phyloP scores from a whole-genome alignment of 2,797 vertebrate genomes.

The Pterois miles region DNA sequence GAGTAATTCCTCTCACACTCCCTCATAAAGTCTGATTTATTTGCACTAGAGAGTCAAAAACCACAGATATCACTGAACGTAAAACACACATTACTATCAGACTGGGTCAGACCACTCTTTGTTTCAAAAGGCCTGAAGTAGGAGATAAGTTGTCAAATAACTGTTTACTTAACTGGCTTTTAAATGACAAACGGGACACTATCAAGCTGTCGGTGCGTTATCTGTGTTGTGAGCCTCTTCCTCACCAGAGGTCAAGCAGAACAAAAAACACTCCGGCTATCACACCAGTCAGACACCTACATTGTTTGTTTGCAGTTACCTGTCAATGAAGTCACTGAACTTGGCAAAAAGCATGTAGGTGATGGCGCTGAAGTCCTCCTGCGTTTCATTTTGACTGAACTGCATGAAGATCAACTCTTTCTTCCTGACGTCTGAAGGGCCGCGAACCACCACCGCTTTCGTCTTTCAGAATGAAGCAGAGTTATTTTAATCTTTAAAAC shows the following conservation, averaged over 20 bases:
- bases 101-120: neutral
- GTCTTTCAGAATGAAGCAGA: conserved; percentile 76
- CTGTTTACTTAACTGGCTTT: neutral
- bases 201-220: neutral
- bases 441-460: conserved; percentile 89
- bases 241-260: neutral
- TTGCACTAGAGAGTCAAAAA: conserved; percentile 73
- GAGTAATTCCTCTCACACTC: conserved; percentile 95
- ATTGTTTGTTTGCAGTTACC: conserved; percentile 75
- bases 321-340: conserved; percentile 87
- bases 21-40: conserved; percentile 91
- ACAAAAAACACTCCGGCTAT: neutral
- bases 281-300: neutral
- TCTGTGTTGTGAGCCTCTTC: neutral
- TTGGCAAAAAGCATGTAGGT: conserved; percentile 95
- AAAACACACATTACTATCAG: neutral
- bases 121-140: neutral
- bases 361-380: conserved; percentile 96
- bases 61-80: neutral
- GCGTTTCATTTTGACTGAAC: conserved; percentile 91
- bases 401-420: conserved; percentile 95
- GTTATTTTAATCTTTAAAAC: neutral
- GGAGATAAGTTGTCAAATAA: neutral
- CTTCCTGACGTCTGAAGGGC: conserved; percentile 91
- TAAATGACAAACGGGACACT: neutral